Evolutionary conservation across 2,113 vertebrate genomes (phyloP).

Genomic region (Eretmochelys imbricata): DNA sequence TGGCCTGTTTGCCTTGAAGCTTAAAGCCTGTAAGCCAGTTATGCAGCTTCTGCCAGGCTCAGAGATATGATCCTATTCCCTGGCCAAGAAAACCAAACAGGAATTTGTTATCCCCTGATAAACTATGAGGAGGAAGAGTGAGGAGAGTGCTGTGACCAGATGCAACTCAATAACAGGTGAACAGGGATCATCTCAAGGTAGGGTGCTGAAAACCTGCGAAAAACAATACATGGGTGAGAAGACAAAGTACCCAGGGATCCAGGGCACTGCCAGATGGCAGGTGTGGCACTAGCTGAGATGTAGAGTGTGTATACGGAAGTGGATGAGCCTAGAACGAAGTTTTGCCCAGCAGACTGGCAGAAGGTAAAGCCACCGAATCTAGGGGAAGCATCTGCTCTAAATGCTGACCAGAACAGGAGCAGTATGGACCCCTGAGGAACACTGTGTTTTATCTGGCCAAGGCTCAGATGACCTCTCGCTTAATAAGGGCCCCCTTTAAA

Average conservation of each 20-base stretch:
- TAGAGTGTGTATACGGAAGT: not conserved
- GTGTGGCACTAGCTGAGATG: no score
- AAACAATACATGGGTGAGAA: not conserved
- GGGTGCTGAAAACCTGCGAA: not conserved
- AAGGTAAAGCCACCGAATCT: not conserved
- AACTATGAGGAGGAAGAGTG: not conserved
- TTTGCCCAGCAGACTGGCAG: not conserved
- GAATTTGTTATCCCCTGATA: not conserved
- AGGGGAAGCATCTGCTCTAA: not conserved
- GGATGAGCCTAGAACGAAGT: not conserved
- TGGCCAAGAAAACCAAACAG: not conserved
- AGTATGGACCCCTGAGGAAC: not conserved
- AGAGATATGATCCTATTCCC: rapidly evolving
- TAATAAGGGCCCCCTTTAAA: not conserved
- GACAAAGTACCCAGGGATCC: not conserved
- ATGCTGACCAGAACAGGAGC: not conserved
- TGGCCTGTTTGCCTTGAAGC: not conserved
- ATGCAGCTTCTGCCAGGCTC: not conserved
- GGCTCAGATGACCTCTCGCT: not conserved
- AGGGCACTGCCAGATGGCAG: not conserved
- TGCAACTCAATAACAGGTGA: rapidly evolving
- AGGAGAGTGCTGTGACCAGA: not conserved
- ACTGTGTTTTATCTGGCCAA: not conserved
- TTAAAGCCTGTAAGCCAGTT: not conserved
- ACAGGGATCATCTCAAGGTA: not conserved